Conservation (phyloP, 2,113 vertebrate species). For the Xenus cinereus region DNA sequence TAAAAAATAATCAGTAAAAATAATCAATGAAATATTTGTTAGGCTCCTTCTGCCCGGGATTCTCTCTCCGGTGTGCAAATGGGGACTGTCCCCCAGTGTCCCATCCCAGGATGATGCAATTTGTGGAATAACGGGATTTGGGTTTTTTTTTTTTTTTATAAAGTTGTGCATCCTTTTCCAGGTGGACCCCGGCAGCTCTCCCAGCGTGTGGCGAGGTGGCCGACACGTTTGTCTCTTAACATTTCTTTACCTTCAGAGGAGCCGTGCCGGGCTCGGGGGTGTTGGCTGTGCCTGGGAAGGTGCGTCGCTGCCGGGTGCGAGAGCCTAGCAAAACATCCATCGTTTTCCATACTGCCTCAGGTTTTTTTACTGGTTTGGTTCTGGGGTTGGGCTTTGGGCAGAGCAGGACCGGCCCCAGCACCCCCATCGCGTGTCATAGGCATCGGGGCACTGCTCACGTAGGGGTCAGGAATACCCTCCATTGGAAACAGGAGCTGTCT, state of each 20-base stretch:
- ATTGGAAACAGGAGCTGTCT: background rate
- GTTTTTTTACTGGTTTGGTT: background rate
- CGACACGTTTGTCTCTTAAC: rapidly evolving
- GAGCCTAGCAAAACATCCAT: rapidly evolving
- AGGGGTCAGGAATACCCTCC: background rate
- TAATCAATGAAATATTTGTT: rapidly evolving
- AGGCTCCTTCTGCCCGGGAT: background rate
- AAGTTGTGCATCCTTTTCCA: background rate
- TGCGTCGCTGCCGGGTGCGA: rapidly evolving
- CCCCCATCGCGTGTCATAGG: rapidly evolving
- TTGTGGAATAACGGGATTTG: background rate
- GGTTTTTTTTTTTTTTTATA: too few relatives aligned
- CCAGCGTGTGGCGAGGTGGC: rapidly evolving
- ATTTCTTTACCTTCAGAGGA: background rate
- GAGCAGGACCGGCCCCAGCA: background rate
- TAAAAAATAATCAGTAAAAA: background rate
- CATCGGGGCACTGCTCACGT: rapidly evolving
- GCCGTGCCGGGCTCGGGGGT: rapidly evolving
- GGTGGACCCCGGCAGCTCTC: background rate
- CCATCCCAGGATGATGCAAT: background rate
- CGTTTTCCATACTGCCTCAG: rapidly evolving
- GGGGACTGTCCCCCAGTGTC: rapidly evolving
- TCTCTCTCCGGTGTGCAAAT: background rate
- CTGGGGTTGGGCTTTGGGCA: background rate
- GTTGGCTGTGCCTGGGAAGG: rapidly evolving